A percentile compares a stretch with the other conserved stretches of the same genome.
phyloP scores from a whole-genome alignment of 2,113 vertebrate species.

The Ranitomeya imitator region DNA sequence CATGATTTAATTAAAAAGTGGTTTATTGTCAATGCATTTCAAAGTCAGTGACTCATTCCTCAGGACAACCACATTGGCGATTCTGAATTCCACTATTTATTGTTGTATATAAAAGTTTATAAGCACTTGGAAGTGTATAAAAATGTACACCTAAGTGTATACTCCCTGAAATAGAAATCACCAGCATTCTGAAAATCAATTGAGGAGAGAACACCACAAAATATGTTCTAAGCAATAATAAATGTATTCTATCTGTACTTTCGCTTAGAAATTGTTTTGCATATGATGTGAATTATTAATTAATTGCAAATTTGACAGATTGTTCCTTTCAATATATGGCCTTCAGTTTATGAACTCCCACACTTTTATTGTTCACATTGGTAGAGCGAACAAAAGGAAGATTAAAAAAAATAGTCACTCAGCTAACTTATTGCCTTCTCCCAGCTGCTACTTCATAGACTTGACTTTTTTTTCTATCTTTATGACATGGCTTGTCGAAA shows the following conservation, averaged over 20 bases:
- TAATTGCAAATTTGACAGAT: neutral
- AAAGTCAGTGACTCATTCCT: too few species aligned
- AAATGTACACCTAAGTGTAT: too few species aligned
- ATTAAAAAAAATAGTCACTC: constrained; percentile 65
- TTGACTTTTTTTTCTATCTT: constrained; percentile 57
- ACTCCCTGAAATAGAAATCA: too few species aligned
- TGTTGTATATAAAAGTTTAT: too few species aligned
- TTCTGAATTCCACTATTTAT: too few species aligned
- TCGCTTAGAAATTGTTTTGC: neutral
- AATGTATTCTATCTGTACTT: neutral
- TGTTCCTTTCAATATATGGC: constrained; percentile 51
- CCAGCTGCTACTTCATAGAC: constrained; percentile 60
- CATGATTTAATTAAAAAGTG: too few species aligned
- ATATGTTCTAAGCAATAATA: too few species aligned
- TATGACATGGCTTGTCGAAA: constrained; percentile 60
- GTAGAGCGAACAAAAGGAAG: constrained; percentile 55
- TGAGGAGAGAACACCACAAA: too few species aligned
- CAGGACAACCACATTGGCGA: too few species aligned
- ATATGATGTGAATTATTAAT: neutral
- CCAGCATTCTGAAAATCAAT: too few species aligned
- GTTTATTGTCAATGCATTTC: too few species aligned
- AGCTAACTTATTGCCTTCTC: constrained; percentile 55
- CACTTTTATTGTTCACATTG: constrained; percentile 62
- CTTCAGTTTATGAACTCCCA: constrained; percentile 60
- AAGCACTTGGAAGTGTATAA: too few species aligned